Conservation (phyloP, 2,888 invertebrate genomes). For the Drosophila ochracea region DNA sequence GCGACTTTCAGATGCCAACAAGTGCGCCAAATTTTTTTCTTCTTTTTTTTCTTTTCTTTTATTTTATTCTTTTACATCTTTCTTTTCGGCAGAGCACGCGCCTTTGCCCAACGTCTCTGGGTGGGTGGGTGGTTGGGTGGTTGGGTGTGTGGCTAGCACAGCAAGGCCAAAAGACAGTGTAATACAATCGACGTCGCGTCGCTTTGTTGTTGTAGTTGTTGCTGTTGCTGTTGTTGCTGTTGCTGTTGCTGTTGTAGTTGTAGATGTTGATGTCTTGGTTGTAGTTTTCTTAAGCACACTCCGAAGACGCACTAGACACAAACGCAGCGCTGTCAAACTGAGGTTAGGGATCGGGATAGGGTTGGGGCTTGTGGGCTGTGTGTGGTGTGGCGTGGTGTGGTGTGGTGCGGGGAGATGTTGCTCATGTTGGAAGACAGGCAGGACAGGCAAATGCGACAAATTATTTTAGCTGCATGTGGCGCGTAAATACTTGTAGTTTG, state of each 20-base stretch:
- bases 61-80: conserved; percentile 18
- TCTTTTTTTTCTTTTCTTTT: conserved; percentile 6
- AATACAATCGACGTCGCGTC: conserved; percentile 27
- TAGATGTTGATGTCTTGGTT: conserved; percentile 71
- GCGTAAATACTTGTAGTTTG: conserved; percentile 58
- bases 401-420: background rate
- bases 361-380: background rate
- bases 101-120: background rate
- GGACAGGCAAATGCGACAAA: conserved; percentile 69
- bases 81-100: conserved; percentile 39
- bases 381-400: background rate
- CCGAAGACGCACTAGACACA: conserved; percentile 31
- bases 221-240: background rate
- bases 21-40: conserved; percentile 65
- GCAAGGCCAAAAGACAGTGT: conserved; percentile 48
- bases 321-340: background rate
- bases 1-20: conserved; percentile 72
- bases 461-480: conserved; percentile 73
- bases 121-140: background rate
- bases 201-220: conserved; percentile 20
- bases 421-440: background rate
- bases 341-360: background rate
- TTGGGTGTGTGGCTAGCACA: conserved; percentile 29
- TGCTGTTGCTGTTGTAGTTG: background rate
- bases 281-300: conserved; percentile 64